These are phyloP conservation scores for Jordanella pulchra DNA, from an alignment of 2,797 vertebrate genomes.

Conservation along the genomic window DNA sequence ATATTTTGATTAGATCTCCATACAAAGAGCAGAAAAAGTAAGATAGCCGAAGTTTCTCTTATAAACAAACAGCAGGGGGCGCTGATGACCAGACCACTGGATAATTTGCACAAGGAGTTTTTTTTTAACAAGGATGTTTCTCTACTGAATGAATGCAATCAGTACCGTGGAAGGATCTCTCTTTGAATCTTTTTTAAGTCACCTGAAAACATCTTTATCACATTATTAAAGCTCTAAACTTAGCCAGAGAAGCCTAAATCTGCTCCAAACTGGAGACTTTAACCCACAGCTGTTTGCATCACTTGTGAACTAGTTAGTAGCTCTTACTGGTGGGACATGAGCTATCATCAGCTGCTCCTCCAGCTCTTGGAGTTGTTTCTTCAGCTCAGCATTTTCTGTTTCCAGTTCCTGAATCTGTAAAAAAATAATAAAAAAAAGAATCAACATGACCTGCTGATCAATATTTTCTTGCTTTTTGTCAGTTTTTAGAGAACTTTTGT, in stretches of 20 bases:
- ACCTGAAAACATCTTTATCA: not conserved
- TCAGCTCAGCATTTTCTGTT: conserved; percentile 93
- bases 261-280: no score
- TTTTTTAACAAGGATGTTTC: not conserved
- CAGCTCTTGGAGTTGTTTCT: conserved; percentile 91
- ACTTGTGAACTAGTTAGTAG: no score
- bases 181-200: not conserved
- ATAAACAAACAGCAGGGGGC: not conserved
- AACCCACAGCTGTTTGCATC: not conserved
- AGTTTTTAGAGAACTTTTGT: not conserved
- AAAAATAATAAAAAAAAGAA: conserved; percentile 14
- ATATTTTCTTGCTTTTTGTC: no score
- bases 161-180: not conserved
- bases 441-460: not conserved
- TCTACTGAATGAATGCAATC: not conserved
- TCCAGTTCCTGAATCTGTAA: conserved; percentile 96
- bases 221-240: no score
- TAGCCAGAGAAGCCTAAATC: no score
- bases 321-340: conserved; percentile 89
- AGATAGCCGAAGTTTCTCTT: no score
- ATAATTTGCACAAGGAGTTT: no score
- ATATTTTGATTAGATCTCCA: no score
- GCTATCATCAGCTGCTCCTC: conserved; percentile 91
- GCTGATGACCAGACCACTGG: not conserved
- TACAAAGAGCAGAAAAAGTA: no score